Conservation (phyloP, 1,140 invertebrate species). For the Drosophila lacteicornis region DNA sequence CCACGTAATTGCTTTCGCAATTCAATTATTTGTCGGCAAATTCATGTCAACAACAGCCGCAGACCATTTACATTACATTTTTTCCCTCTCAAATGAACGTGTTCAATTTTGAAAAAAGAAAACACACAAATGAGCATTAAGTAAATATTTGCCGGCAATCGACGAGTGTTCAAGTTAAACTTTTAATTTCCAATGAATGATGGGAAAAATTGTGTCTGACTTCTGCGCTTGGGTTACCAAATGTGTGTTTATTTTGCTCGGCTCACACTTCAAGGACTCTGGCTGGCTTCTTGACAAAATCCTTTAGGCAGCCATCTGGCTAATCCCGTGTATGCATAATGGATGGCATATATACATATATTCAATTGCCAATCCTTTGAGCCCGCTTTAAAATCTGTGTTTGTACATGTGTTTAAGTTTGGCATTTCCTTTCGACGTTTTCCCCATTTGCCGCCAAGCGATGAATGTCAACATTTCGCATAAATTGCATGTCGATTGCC, state of each 20-base stretch:
- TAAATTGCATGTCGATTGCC: constrained; percentile 77
- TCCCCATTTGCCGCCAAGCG: constrained; percentile 38
- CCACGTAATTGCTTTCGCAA: constrained; percentile 76
- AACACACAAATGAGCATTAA: constrained; percentile 43
- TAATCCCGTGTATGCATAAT: constrained; percentile 44
- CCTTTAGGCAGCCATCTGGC: constrained; percentile 30
- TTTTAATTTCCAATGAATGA: constrained; percentile 16
- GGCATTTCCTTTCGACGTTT: constrained; percentile 33
- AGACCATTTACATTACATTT: constrained; percentile 59
- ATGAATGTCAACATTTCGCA: constrained; percentile 80
- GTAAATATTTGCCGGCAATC: constrained; percentile 63
- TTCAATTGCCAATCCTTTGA: constrained; percentile 64
- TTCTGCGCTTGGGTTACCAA: constrained; percentile 25
- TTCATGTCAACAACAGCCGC: constrained; percentile 57
- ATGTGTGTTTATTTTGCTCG: constrained; percentile 14
- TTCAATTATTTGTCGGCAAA: constrained; percentile 56
- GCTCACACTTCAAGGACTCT: constrained; percentile 2
- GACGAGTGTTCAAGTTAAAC: constrained; percentile 16
- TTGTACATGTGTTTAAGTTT: constrained; percentile 60
- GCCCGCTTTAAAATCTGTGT: constrained; percentile 67
- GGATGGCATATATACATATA: constrained; percentile 13
- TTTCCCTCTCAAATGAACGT: constrained; percentile 34
- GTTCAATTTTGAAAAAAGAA: constrained; percentile 48
- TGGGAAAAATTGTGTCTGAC: constrained; percentile 18
- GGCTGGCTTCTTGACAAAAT: constrained; percentile 24